Evolutionary conservation across 2,113 vertebrate species (phyloP), one percentile per base, ranked within the genome.

Genomic region (Ciconia boyciana): DNA sequence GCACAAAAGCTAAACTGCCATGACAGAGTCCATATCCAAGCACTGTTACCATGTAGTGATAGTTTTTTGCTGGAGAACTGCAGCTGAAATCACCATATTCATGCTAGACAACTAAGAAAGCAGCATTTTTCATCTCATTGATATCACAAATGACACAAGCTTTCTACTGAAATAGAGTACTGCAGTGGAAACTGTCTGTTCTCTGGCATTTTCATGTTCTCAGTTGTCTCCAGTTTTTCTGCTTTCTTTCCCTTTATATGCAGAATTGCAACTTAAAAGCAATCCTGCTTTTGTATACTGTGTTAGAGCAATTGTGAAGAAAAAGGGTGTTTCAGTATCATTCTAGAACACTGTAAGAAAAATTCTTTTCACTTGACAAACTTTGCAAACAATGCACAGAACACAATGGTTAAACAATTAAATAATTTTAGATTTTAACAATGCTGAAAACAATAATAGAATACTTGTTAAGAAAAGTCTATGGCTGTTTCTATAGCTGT

Each of bases 401-500:
- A 62, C 28, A 77, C 5, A 14, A 58, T 52, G 31, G 32, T 79
- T 89, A 57, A 90, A 65, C 51, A 60, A 70, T 80, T 75, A 75
- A 93, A 92, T 85, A 3, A 74, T 80, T 95, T 93, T 49, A 87
- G n/a, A 72, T 70, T 94, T 87, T 88, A 77, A 81, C 58, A 90
- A 64, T n/a, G 28, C 18, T 83, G 46, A 95, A 94, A 96, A 46
- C 51, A 58, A 34, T 91, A 62, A 80, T 43, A 77, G 60, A 81
- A 69, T 89, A 88, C 41, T 94, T 91, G 51, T 89, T 94, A 97
- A 89, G 90, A 87, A 78, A 96, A 96, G 69, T 85, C 91, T 87
- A 62, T 80, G 87, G 39, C 44, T 97, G 83, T 97, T 97, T 92
- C 90, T 87, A 89, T 96, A 92, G 85, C 95, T 95, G 93, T 66